Percentiles rank a stretch among this genome's conserved stretches.
These are phyloP conservation scores for Sebastes iracundus DNA, from an alignment of 2,797 vertebrate species.

Conservation along the genomic window DNA sequence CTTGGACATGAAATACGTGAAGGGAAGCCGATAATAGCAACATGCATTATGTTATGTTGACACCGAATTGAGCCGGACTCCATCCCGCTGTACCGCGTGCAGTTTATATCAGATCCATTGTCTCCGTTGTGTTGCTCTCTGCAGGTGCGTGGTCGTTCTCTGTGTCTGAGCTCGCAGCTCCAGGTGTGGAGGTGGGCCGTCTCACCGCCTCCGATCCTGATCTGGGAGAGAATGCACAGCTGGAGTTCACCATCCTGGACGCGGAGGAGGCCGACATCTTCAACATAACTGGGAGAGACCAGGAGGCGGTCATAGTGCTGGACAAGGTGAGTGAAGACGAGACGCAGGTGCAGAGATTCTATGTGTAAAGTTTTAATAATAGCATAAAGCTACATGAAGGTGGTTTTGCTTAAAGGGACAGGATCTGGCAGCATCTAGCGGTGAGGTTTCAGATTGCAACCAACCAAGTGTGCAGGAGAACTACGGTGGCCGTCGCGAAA, in stretches of 20 bases:
- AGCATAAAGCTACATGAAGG: too few species aligned
- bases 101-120: neutral
- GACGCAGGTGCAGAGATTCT: too few species aligned
- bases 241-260: constrained; percentile 89
- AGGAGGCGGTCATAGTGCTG: constrained; percentile 85
- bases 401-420: too few species aligned
- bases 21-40: neutral
- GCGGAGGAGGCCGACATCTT: constrained; percentile 85
- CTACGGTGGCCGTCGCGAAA: too few species aligned
- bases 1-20: neutral
- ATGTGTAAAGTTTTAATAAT: too few species aligned
- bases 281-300: constrained; percentile 84
- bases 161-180: constrained; percentile 87
- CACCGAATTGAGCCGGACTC: neutral
- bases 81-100: neutral
- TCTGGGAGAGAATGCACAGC: constrained; percentile 87
- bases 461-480: neutral
- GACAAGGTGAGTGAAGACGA: constrained; percentile 74
- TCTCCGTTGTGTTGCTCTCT: constrained; percentile 1
- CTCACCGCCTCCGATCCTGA: constrained; percentile 89
- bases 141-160: constrained; percentile 91
- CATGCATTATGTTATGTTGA: neutral
- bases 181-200: constrained; percentile 89
- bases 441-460: too few species aligned
- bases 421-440: too few species aligned